Evolutionary conservation across 2,113 vertebrate species (phyloP).

Genomic region (Arvicanthis niloticus): DNA sequence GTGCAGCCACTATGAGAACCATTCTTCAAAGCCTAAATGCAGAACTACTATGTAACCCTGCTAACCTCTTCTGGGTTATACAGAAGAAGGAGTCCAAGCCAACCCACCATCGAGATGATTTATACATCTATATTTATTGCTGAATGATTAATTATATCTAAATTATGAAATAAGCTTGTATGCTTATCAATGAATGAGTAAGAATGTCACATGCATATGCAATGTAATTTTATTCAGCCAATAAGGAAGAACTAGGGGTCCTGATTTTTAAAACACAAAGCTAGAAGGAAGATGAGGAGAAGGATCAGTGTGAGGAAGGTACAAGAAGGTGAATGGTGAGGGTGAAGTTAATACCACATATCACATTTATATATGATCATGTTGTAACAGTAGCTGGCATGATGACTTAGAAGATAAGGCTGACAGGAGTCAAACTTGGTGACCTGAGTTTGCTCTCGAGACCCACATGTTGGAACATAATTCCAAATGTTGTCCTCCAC

Average conservation of each 20-base stretch:
- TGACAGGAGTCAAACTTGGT: neutral
- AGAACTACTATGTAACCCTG: neutral
- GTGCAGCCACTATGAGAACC: neutral
- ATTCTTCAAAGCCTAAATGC: neutral
- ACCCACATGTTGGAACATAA: neutral
- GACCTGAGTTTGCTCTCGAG: neutral
- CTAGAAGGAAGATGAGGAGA: neutral
- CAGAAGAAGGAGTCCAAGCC: neutral
- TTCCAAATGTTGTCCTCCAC: neutral
- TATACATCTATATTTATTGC: neutral
- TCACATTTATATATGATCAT: neutral
- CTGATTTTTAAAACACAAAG: neutral
- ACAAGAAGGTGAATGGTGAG: neutral
- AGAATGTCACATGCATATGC: neutral
- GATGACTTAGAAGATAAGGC: neutral
- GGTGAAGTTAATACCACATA: neutral
- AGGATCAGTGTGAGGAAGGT: neutral
- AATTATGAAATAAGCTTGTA: neutral
- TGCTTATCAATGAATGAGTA: neutral
- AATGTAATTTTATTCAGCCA: neutral
- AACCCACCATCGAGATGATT: neutral
- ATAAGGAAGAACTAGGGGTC: neutral
- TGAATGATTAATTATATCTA: neutral
- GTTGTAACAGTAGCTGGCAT: neutral
- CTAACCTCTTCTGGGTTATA: neutral